Evolutionary conservation across 1,140 invertebrate genomes (phyloP), one percentile per base, ranked within the genome.

Genomic region (Dendroctonus valens): DNA sequence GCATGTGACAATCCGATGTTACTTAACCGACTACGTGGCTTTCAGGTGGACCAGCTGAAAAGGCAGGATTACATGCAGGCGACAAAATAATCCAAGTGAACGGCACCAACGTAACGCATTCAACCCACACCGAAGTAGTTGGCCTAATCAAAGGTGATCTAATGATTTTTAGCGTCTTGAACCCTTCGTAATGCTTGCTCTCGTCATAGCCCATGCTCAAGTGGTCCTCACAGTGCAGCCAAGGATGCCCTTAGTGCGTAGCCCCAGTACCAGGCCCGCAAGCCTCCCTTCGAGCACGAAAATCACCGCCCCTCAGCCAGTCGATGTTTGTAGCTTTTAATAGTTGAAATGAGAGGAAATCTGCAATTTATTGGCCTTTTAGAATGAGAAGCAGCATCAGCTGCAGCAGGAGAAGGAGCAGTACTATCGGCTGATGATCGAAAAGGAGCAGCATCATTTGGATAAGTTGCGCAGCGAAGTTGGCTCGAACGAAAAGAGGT

Each of bases 61-160:
- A 88, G 77, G 94, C 95, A 70, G 95, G 96, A 50, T 89, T 98
- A 67, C 91, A 94, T 67, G 86, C 91, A 69, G 94, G 93, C 38
- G 96, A 99, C 82, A 90, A 91, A 81, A 97, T 99, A 75, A 88
- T 97, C 65, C 94, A 95, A 84, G 94, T 97, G 49, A 97, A 98
- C 84, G 93, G 93, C 58, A 89, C 91, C 48, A 87, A 93, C 73
- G 96, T 98, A 38, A 91, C 89, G 67, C 86, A 90, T 68, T 91
- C 90, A 72, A 96, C 93, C 72, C 96, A 98, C 77, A 90, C 89
- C 59, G 91, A 97, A 77, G 96, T 98, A 50, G 95, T 98, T 58
- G 87, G 89, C 70, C 87, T 97, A 71, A 98, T 96, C 73, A 93
- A 91, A 87, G 89, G 93, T 94, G 83, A 26, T 26, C 26, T 2